These are phyloP conservation scores for Zygothrica quintamaculata DNA, from an alignment of 2,888 invertebrate genomes.

Conservation along the genomic window DNA sequence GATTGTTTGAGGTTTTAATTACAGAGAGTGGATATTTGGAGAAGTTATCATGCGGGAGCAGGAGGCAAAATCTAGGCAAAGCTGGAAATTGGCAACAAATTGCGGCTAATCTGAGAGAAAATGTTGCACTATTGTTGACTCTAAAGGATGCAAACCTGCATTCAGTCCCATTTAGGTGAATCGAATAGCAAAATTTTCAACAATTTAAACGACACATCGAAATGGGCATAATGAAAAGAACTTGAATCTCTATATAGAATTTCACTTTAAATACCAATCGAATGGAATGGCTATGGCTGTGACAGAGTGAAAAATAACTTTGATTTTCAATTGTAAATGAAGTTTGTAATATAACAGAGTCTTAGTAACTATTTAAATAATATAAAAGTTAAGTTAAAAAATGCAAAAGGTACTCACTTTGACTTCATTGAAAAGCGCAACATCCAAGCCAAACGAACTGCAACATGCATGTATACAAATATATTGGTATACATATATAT, in stretches of 20 bases:
- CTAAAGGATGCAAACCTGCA: not conserved
- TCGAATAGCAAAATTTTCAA: no score
- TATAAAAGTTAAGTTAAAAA: constrained; percentile 12
- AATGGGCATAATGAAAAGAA: no score
- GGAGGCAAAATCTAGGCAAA: constrained; percentile 27
- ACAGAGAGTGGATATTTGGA: constrained; percentile 65
- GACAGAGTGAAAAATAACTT: no score
- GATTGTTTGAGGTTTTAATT: constrained; percentile 71
- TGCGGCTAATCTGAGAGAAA: constrained; percentile 47
- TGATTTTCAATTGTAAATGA: no score
- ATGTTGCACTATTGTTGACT: constrained; percentile 18
- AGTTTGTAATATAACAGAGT: constrained; percentile 37
- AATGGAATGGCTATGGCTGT: constrained; percentile 1
- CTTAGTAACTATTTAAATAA: constrained; percentile 29
- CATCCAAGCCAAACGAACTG: constrained; percentile 46
- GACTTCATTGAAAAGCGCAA: constrained; percentile 52
- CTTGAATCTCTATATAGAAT: no score
- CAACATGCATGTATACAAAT: constrained; percentile 33
- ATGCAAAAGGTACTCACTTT: no score
- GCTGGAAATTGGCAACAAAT: constrained; percentile 61
- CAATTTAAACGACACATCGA: no score
- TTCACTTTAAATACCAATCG: no score
- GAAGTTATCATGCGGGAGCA: constrained; percentile 30
- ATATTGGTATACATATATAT: no score
- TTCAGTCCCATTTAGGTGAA: no score